phyloP scores from a whole-genome alignment of 2,888 invertebrate species.

The Orthonevra nobilis region DNA sequence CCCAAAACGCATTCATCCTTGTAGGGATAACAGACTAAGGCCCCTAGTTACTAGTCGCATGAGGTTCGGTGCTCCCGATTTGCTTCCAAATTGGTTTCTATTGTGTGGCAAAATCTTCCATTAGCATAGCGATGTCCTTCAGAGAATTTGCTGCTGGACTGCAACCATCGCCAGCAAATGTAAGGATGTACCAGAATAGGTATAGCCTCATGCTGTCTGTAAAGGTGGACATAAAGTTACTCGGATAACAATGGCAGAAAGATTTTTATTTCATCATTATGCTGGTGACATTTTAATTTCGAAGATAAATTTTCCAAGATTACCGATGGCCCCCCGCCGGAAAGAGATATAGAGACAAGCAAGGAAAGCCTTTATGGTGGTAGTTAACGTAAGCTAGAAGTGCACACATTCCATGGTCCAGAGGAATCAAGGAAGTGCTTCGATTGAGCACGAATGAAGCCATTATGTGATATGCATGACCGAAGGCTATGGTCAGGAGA shows the following conservation, averaged over 20 bases:
- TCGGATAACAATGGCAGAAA: conserved; percentile 43
- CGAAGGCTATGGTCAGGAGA: neutral
- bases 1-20: conserved; percentile 6
- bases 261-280: conserved; percentile 67
- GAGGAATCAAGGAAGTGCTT: conserved; percentile 5
- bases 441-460: conserved; percentile 8
- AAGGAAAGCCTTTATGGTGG: neutral
- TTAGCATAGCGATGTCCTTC: conserved; percentile 59
- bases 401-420: neutral
- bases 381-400: neutral
- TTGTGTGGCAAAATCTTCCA: conserved; percentile 56
- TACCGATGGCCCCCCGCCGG: no score
- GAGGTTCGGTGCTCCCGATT: conserved; percentile 48
- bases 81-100: conserved; percentile 60
- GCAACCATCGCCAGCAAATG: neutral
- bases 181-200: neutral
- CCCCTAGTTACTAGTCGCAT: conserved; percentile 8
- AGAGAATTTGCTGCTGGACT: conserved; percentile 9
- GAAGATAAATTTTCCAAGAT: conserved; percentile 58
- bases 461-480: conserved; percentile 4
- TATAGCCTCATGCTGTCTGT: neutral
- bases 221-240: conserved; percentile 59
- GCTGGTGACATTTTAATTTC: conserved; percentile 68
- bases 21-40: neutral
- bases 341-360: no score